A percentile compares a stretch with the other conserved stretches of the same genome.
Conservation (phyloP, 1,140 invertebrate species). For the Dinoponera quadriceps region DNA sequence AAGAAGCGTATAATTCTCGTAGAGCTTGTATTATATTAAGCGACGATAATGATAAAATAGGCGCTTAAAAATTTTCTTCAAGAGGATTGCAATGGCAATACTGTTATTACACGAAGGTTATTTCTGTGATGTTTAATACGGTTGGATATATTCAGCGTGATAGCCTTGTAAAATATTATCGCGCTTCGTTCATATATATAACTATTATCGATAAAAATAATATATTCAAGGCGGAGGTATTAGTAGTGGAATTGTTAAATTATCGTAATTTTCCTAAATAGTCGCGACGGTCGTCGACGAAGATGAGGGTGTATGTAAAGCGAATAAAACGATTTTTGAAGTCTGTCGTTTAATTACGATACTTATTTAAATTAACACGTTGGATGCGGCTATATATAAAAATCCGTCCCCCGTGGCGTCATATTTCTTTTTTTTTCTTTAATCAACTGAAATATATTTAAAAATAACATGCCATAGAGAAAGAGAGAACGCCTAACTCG, state of each 20-base stretch:
- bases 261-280: constrained; percentile 68
- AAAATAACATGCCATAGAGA: no score
- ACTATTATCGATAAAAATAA: constrained; percentile 43
- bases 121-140: constrained; percentile 58
- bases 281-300: neutral
- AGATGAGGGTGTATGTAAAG: constrained; percentile 50
- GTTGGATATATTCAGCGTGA: constrained; percentile 17
- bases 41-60: constrained; percentile 37
- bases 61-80: constrained; percentile 49
- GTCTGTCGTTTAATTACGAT: constrained; percentile 23
- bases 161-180: constrained; percentile 15
- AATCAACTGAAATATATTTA: no score
- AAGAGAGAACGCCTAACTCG: no score
- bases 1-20: constrained; percentile 50
- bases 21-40: constrained; percentile 68
- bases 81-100: constrained; percentile 41
- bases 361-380: neutral
- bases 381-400: no score
- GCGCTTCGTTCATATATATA: constrained; percentile 11
- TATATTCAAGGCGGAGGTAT: constrained; percentile 28
- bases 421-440: no score
- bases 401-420: no score
- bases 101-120: constrained; percentile 38
- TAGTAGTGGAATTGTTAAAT: constrained; percentile 45
- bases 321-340: constrained; percentile 47